Conservation (phyloP, 2,113 vertebrate genomes). For the Semnopithecus entellus region DNA sequence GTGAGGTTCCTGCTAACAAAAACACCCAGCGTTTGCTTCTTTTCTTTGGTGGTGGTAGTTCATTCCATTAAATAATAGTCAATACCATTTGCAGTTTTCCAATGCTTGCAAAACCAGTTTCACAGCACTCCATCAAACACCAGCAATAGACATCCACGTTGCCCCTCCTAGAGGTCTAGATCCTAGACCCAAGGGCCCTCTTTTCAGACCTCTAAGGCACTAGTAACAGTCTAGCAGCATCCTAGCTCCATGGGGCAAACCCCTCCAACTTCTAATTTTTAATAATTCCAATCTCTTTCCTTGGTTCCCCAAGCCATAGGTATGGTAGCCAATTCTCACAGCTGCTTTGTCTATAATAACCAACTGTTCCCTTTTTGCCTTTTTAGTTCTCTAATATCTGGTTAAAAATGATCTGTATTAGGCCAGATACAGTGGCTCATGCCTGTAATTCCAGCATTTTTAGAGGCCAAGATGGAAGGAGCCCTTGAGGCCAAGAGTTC, state of each 20-base stretch:
- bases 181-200: neutral
- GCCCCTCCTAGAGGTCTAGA: neutral
- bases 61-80: neutral
- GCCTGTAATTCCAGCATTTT: too few species aligned
- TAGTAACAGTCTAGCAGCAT: neutral
- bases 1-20: neutral
- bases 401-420: neutral
- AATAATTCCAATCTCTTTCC: neutral
- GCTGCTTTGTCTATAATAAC: neutral
- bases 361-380: neutral
- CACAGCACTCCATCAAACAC: neutral
- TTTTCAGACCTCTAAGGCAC: neutral
- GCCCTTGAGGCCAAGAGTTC: too few species aligned
- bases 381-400: neutral
- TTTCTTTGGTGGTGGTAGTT: neutral
- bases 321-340: neutral
- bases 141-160: neutral
- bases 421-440: too few species aligned
- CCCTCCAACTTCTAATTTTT: neutral
- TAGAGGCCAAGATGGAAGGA: too few species aligned
- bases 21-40: neutral
- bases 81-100: neutral
- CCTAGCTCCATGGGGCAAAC: neutral
- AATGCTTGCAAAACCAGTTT: slow-evolving; percentile 2
- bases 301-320: neutral